Evolutionary conservation across 2,888 invertebrate genomes (phyloP).

Genomic region (Aleiodes testaceus): DNA sequence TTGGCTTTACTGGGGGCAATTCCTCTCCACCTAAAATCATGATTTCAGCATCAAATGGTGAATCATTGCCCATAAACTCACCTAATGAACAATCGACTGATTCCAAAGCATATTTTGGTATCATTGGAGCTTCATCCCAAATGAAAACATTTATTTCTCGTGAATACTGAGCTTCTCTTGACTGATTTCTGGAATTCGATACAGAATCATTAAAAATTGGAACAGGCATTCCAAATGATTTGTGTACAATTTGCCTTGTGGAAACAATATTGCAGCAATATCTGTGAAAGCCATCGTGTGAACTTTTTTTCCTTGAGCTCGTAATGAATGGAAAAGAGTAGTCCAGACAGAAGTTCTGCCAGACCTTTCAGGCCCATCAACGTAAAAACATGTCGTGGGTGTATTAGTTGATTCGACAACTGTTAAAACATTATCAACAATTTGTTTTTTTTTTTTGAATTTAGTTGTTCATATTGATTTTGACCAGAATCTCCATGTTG

Average conservation of each 20-base stretch:
- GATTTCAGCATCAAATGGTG: conserved; percentile 49
- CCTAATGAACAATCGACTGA: conserved; percentile 42
- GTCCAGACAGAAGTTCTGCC: conserved; percentile 70
- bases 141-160: conserved; percentile 46
- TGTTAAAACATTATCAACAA: conserved; percentile 39
- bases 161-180: conserved; percentile 42
- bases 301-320: conserved; percentile 44
- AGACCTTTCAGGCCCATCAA: conserved; percentile 68
- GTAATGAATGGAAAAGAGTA: conserved; percentile 47
- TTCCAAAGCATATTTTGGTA: conserved; percentile 46
- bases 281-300: conserved; percentile 61
- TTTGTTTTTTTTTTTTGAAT: conserved; percentile 45
- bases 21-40: conserved; percentile 37
- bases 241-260: conserved; percentile 65
- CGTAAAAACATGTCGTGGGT: conserved; percentile 19
- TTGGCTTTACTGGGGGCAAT: conserved; percentile 23
- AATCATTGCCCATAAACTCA: conserved; percentile 48
- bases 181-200: conserved; percentile 46
- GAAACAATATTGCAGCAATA: conserved; percentile 60
- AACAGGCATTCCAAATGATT: conserved; percentile 58
- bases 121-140: conserved; percentile 55
- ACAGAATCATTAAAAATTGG: conserved; percentile 43
- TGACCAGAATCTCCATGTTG: conserved; percentile 21
- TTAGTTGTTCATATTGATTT: conserved; percentile 37
- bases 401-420: not conserved